phyloP scores from a whole-genome alignment of 1,140 invertebrate species.

The Hycleus cichorii region DNA sequence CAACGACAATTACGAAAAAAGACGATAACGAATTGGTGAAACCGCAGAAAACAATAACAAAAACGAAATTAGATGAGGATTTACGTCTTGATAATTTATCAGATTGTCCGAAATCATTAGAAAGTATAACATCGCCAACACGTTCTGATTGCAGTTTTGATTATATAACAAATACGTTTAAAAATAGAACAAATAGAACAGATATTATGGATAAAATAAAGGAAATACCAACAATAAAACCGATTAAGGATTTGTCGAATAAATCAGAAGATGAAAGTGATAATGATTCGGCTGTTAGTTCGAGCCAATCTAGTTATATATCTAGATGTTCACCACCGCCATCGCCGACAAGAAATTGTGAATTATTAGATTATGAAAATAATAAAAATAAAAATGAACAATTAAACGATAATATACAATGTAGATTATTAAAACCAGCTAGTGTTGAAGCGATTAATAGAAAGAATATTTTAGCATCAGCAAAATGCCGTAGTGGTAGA shows the following conservation, averaged over 20 bases:
- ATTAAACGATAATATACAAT: conserved; percentile 45
- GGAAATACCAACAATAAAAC: conserved; percentile 11
- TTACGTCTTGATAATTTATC: conserved; percentile 8
- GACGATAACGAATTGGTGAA: conserved; percentile 24
- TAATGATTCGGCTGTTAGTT: conserved; percentile 79
- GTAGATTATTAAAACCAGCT: conserved; percentile 62
- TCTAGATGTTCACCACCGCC: conserved; percentile 61
- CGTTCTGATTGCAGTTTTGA: conserved; percentile 48
- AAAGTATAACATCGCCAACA: conserved; percentile 53
- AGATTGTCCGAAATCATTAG: conserved; percentile 49
- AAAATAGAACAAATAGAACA: conserved; percentile 10
- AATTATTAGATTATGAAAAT: conserved; percentile 16
- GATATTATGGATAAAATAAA: conserved; percentile 4
- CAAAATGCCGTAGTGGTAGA: conserved; percentile 71
- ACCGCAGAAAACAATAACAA: conserved; percentile 18
- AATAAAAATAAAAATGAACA: conserved; percentile 45
- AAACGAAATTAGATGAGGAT: conserved; percentile 16
- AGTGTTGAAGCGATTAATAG: conserved; percentile 75
- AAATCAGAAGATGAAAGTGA: conserved; percentile 62
- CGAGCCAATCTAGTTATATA: conserved; percentile 62
- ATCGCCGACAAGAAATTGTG: conserved; percentile 34
- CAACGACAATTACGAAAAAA: conserved; percentile 30
- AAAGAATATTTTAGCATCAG: conserved; percentile 80
- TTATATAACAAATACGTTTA: conserved; percentile 36
- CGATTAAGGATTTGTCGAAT: conserved; percentile 22